phyloP scores from a whole-genome alignment of 92 coral and sea anemone species.

The Siderastrea radians region DNA sequence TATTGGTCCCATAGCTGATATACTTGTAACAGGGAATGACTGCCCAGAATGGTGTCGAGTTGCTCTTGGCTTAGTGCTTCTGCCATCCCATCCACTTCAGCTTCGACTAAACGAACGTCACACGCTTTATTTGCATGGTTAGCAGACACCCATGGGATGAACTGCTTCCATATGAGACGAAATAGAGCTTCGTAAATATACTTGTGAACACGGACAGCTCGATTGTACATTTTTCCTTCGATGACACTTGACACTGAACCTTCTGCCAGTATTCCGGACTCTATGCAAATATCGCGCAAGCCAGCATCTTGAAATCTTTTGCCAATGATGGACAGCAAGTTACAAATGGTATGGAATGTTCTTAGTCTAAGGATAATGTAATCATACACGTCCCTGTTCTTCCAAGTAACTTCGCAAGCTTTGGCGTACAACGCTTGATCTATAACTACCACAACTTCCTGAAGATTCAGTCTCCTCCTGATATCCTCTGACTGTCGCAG shows the following conservation, averaged over 20 bases:
- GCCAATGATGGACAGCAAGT: slow-evolving; percentile 48
- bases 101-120: not conserved
- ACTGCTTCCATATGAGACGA: slow-evolving; percentile 42
- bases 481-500: slow-evolving; percentile 41
- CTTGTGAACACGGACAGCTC: slow-evolving; percentile 48
- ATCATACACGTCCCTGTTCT: not conserved
- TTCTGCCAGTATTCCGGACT: slow-evolving; percentile 47
- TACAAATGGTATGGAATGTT: slow-evolving; percentile 65
- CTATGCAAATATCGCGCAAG: slow-evolving; percentile 42
- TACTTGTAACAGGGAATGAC: slow-evolving; percentile 1
- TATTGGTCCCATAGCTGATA: slow-evolving; percentile 35
- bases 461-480: slow-evolving; percentile 1
- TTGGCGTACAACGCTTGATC: slow-evolving; percentile 58
- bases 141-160: slow-evolving; percentile 37
- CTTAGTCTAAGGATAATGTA: slow-evolving; percentile 51
- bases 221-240: slow-evolving; percentile 44
- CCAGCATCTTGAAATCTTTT: slow-evolving; percentile 69
- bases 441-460: slow-evolving; percentile 40
- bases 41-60: not conserved
- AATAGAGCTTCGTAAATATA: slow-evolving; percentile 46
- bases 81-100: not conserved
- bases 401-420: slow-evolving; percentile 43
- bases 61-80: not conserved
- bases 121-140: slow-evolving; percentile 46
- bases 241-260: slow-evolving; percentile 27